Base-by-base conservation (phyloP, 2,797 vertebrate species). In the Threskiornis aethiopicus region DNA sequence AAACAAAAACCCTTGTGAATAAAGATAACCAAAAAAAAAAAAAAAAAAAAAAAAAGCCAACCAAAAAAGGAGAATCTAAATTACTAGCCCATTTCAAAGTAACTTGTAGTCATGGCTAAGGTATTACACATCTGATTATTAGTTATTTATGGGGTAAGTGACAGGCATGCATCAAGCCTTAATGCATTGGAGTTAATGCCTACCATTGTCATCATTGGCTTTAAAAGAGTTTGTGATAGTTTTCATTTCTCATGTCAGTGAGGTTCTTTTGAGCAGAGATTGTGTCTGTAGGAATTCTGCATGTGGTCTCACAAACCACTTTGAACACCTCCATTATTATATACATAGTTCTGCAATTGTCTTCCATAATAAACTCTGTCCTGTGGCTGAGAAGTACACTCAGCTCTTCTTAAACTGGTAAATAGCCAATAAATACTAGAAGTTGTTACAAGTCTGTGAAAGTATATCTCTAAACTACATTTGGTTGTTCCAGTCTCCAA, bases 261-360 rank as follows among this genome's bases (percentile, higher is more conserved):
- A 65, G 42, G 20, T 57, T 75, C 24, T 57, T 14, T 8, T 24
- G 31, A 49, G 19, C 29, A 64, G 24, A 73, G 29, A 8, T 29
- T n/a, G 41, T n/a, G 8, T 16, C 29, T 84, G 24, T 33, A 75
- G 35, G 33, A 57, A 65, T 41, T 65, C 41, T 41, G 35, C 42
- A 41, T 0, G 0, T 24, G 29, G 24, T 41, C 24, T n/a, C 49
- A 29, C 49, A 73, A n/a, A 29, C 29, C 0, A 0, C 51, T 57
- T 64, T 65, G 29, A n/a, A 84, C 24, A 54, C 7, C 16, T 9
- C 31, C 35, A 8, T 55, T 47, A 35, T 71, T 37, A 42, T 31
- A 55, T 35, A 41, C 25, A 26, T 18, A 49, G 18, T 49, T 65
- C 42, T 72, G 26, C 21, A 57, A 57, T 31, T 37, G 37, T 72